Evolutionary conservation across 1,140 invertebrate species (phyloP).

Genomic region (Cylas formicarius): DNA sequence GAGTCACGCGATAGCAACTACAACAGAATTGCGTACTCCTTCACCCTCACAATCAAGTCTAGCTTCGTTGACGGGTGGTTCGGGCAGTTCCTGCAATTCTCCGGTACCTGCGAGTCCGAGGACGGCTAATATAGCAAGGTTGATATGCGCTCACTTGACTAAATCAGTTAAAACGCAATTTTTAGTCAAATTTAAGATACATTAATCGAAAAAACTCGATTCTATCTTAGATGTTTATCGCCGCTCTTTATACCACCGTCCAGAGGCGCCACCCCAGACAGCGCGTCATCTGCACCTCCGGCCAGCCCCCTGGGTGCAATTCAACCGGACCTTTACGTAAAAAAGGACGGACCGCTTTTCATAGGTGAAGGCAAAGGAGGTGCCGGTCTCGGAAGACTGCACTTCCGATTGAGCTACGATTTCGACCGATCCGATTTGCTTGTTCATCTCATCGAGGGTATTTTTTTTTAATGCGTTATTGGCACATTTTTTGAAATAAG

Average conservation of each 20-base stretch:
- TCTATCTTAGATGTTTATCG: constrained; percentile 52
- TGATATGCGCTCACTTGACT: not conserved
- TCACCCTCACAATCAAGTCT: constrained; percentile 54
- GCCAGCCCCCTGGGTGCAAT: constrained; percentile 74
- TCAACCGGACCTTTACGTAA: constrained; percentile 76
- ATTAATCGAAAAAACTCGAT: not conserved
- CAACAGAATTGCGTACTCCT: constrained; percentile 28
- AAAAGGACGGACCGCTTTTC: constrained; percentile 65
- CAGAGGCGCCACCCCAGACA: constrained; percentile 42
- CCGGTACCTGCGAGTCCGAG: constrained; percentile 45
- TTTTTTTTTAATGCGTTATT: too few species aligned
- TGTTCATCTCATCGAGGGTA: constrained; percentile 82
- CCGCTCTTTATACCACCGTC: constrained; percentile 63
- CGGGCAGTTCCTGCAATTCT: constrained; percentile 46
- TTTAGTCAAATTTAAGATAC: not conserved
- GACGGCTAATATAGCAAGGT: constrained; percentile 30
- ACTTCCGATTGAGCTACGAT: constrained; percentile 81
- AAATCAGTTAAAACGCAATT: not conserved
- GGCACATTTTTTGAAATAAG: too few species aligned
- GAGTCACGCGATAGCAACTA: constrained; percentile 5
- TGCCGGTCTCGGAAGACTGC: constrained; percentile 66
- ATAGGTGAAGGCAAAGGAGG: constrained; percentile 53
- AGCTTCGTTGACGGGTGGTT: constrained; percentile 47
- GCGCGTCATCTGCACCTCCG: constrained; percentile 41
- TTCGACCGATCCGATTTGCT: constrained; percentile 81